These are phyloP conservation scores for Porites lutea DNA, from an alignment of 64 coral and sea anemone species.

Conservation along the genomic window DNA sequence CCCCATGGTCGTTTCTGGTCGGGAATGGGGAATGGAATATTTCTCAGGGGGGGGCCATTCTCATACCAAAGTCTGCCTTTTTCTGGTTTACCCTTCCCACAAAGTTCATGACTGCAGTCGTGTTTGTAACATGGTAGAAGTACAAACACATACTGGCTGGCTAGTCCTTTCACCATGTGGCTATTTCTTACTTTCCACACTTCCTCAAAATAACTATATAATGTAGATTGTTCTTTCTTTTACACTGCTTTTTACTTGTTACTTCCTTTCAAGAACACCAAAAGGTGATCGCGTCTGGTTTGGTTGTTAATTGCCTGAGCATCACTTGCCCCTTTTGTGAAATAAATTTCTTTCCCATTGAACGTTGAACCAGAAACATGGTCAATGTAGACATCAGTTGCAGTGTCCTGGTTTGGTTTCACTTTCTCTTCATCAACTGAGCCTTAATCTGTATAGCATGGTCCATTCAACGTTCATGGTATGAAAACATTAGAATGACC, in stretches of 20 bases:
- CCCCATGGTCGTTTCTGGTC: no score
- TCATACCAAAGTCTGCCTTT: not conserved
- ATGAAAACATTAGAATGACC: not conserved
- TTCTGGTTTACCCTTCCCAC: not conserved
- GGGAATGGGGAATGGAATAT: not conserved
- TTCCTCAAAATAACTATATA: not conserved
- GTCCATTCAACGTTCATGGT: not conserved
- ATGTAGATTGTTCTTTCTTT: not conserved
- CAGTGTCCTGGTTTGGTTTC: not conserved
- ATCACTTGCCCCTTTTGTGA: not conserved
- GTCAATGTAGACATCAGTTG: not conserved
- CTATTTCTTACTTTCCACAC: not conserved
- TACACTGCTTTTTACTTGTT: not conserved
- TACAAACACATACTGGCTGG: not conserved
- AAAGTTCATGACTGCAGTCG: not conserved
- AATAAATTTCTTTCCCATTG: not conserved
- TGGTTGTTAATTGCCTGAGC: not conserved
- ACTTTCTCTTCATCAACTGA: not conserved
- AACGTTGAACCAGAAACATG: not conserved
- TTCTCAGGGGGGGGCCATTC: not conserved
- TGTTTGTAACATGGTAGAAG: not conserved
- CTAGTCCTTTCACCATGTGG: not conserved
- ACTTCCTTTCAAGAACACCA: not conserved
- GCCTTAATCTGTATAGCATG: not conserved
- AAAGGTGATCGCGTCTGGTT: not conserved